These are phyloP conservation scores for Aleiodes testaceus DNA, from an alignment of 2,888 invertebrate genomes.

Conservation along the genomic window DNA sequence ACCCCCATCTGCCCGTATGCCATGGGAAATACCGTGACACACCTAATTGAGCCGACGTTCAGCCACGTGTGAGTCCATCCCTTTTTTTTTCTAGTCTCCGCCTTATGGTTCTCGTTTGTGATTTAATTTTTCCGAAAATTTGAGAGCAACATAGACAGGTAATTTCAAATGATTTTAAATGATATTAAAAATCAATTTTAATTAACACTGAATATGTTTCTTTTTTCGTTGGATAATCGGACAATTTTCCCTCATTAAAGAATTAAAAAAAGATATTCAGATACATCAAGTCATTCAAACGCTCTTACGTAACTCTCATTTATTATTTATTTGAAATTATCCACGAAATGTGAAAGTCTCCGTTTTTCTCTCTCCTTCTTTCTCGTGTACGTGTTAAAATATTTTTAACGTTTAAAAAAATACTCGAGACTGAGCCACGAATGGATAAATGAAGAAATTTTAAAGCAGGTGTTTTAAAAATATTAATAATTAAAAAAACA, in stretches of 20 bases:
- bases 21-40: constrained; percentile 56
- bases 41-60: constrained; percentile 57
- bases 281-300: constrained; percentile 21
- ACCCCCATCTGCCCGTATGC: constrained; percentile 62
- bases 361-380: constrained; percentile 54
- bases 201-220: too few species aligned
- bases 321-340: constrained; percentile 64
- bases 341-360: constrained; percentile 66
- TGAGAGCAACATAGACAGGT: too few species aligned
- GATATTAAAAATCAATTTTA: too few species aligned
- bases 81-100: background rate
- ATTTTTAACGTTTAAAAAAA: constrained; percentile 49
- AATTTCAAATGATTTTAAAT: too few species aligned
- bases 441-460: background rate
- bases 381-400: constrained; percentile 38
- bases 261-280: background rate
- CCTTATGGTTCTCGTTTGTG: background rate
- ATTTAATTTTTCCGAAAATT: constrained; percentile 1
- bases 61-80: constrained; percentile 41
- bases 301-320: constrained; percentile 55
- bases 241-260: constrained; percentile 17
- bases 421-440: background rate
- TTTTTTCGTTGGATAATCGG: constrained; percentile 2
- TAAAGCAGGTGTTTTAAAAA: constrained; percentile 22
- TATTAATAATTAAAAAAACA: constrained; percentile 7